These are phyloP conservation scores for Exocentrus adspersus DNA, from an alignment of 2,888 invertebrate genomes.

Conservation along the genomic window DNA sequence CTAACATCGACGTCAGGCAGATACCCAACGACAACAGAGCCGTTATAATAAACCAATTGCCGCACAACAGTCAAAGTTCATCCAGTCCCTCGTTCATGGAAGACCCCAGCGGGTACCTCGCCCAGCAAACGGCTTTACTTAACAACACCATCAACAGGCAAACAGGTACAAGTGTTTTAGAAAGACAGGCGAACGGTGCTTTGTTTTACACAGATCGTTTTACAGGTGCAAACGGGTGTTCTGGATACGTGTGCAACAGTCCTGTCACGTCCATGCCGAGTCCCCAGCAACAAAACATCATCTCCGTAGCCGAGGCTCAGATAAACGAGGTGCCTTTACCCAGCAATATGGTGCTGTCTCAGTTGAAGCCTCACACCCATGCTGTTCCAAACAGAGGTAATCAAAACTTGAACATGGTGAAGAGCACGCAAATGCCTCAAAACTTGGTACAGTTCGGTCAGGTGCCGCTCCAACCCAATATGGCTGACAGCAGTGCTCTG, in stretches of 20 bases:
- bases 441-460: slow-evolving; percentile 44
- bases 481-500: slow-evolving; percentile 56
- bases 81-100: slow-evolving; percentile 86
- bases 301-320: slow-evolving; percentile 52
- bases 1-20: slow-evolving; percentile 70
- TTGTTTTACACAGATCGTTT: slow-evolving; percentile 24
- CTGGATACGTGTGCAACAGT: slow-evolving; percentile 57
- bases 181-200: slow-evolving; percentile 69
- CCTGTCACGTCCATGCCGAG: slow-evolving; percentile 52
- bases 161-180: no score
- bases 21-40: slow-evolving; percentile 64
- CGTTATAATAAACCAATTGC: slow-evolving; percentile 55
- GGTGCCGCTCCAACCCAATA: slow-evolving; percentile 40
- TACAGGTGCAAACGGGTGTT: slow-evolving; percentile 55
- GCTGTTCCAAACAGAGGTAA: slow-evolving; percentile 49
- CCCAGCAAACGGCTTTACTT: slow-evolving; percentile 87
- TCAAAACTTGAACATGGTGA: slow-evolving; percentile 51
- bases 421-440: slow-evolving; percentile 46
- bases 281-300: slow-evolving; percentile 49
- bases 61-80: slow-evolving; percentile 53
- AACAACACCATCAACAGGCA: slow-evolving; percentile 84
- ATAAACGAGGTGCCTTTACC: slow-evolving; percentile 62
- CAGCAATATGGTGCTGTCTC: slow-evolving; percentile 58
- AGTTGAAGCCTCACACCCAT: slow-evolving; percentile 50
- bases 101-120: slow-evolving; percentile 90